These are phyloP conservation scores for Cyclura pinguis DNA, from an alignment of 2,797 vertebrate genomes.

Conservation along the genomic window DNA sequence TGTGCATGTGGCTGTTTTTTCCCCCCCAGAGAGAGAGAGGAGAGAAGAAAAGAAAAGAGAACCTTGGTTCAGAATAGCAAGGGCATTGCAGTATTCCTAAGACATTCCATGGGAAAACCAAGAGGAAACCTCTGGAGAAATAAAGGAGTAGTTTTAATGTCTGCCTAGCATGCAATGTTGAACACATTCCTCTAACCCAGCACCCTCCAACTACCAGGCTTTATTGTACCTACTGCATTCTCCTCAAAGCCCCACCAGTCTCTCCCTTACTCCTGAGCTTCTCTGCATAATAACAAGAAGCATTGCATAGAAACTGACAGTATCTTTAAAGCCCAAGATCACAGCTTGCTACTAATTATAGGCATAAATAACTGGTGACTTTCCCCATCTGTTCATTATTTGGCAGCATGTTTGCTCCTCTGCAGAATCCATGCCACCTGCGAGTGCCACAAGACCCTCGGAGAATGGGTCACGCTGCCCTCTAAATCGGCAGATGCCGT, in stretches of 20 bases:
- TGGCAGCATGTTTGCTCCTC: slow-evolving; percentile 69
- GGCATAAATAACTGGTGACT: slow-evolving; percentile 83
- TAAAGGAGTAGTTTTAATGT: neutral
- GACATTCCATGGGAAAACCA: neutral
- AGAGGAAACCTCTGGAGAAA: neutral
- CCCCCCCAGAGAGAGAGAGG: neutral
- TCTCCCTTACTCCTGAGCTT: fast-evolving
- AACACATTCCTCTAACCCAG: neutral
- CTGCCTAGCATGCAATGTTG: neutral
- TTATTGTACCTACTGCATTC: neutral
- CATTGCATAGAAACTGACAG: slow-evolving; percentile 66
- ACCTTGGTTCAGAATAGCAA: neutral
- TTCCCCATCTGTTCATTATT: slow-evolving; percentile 80
- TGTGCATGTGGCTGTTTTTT: too few relatives aligned
- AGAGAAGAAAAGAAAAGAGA: neutral
- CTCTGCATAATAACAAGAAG: neutral
- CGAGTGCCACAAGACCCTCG: slow-evolving; percentile 32
- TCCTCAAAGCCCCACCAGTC: too few relatives aligned
- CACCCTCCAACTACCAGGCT: neutral
- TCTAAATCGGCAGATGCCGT: slow-evolving; percentile 36
- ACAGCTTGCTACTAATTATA: slow-evolving; percentile 80
- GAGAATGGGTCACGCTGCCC: slow-evolving; percentile 61
- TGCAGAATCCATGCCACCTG: slow-evolving; percentile 74
- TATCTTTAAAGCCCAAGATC: slow-evolving; percentile 75
- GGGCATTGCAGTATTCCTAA: neutral